A percentile compares a stretch with the other conserved stretches of the same genome.
phyloP scores from a whole-genome alignment of 2,888 invertebrate species.

The Phyto melanocephala region DNA sequence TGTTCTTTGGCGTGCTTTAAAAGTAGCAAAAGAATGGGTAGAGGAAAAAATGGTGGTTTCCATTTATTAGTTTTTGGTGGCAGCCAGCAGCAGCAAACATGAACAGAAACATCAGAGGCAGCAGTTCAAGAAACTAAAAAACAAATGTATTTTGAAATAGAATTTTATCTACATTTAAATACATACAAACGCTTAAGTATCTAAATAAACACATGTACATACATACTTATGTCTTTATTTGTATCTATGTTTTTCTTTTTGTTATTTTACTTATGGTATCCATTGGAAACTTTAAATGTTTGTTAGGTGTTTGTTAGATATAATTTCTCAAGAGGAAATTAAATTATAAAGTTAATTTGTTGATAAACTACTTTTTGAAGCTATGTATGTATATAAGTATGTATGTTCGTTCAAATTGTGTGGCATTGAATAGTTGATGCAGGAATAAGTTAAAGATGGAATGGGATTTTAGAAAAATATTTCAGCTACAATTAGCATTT shows the following conservation, averaged over 20 bases:
- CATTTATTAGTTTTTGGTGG: constrained; percentile 30
- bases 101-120: constrained; percentile 32
- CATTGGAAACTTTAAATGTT: constrained; percentile 59
- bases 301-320: constrained; percentile 39
- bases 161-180: constrained; percentile 29
- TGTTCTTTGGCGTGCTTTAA: constrained; percentile 7
- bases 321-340: constrained; percentile 32
- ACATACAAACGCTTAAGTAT: not conserved
- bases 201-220: not conserved
- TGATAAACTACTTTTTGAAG: not conserved
- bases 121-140: constrained; percentile 52
- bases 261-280: constrained; percentile 45
- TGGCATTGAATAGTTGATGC: not conserved
- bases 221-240: not conserved
- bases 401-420: too few relatives aligned
- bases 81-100: constrained; percentile 22
- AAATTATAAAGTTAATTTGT: constrained; percentile 26
- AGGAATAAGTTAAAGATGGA: too few relatives aligned
- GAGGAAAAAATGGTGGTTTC: constrained; percentile 52
- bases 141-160: not conserved
- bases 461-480: too few relatives aligned
- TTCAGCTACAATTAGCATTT: too few relatives aligned
- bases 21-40: not conserved
- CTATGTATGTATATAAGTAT: too few relatives aligned
- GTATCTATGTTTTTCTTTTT: constrained; percentile 5